A percentile compares a stretch with the other conserved stretches of the same genome.
These are phyloP conservation scores for Tigriopus californicus DNA, from an alignment of 2,888 invertebrate species.

Conservation along the genomic window DNA sequence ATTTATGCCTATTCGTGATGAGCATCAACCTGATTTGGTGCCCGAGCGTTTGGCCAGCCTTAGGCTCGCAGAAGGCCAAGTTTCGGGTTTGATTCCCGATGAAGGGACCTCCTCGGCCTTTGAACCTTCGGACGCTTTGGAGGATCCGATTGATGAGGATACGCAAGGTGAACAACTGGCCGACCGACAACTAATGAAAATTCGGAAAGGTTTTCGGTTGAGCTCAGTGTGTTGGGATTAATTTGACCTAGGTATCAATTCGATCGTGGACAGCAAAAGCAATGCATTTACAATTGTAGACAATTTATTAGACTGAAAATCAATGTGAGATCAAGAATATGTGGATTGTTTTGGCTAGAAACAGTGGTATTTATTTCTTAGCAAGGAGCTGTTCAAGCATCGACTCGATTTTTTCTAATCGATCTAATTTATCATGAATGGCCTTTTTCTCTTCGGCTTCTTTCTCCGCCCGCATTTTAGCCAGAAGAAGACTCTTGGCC, in stretches of 20 bases:
- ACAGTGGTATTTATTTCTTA: too few species aligned
- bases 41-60: too few species aligned
- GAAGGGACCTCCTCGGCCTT: not conserved
- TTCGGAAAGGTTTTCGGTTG: not conserved
- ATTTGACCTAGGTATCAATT: too few species aligned
- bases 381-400: too few species aligned
- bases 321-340: too few species aligned
- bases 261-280: not conserved
- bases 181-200: not conserved
- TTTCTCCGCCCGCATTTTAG: not conserved
- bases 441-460: not conserved
- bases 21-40: not conserved
- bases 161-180: not conserved
- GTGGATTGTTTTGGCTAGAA: too few species aligned
- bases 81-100: too few species aligned
- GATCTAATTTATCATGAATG: not conserved
- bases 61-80: too few species aligned
- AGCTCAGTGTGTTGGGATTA: conserved; percentile 9
- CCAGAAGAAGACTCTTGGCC: conserved; percentile 9
- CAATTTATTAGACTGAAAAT: too few species aligned
- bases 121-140: not conserved
- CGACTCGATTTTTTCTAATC: too few species aligned
- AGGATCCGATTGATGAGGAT: not conserved
- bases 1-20: not conserved
- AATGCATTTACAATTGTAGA: not conserved